These are phyloP conservation scores for Limnothrissa miodon DNA, from an alignment of 2,113 vertebrate genomes.

Conservation along the genomic window DNA sequence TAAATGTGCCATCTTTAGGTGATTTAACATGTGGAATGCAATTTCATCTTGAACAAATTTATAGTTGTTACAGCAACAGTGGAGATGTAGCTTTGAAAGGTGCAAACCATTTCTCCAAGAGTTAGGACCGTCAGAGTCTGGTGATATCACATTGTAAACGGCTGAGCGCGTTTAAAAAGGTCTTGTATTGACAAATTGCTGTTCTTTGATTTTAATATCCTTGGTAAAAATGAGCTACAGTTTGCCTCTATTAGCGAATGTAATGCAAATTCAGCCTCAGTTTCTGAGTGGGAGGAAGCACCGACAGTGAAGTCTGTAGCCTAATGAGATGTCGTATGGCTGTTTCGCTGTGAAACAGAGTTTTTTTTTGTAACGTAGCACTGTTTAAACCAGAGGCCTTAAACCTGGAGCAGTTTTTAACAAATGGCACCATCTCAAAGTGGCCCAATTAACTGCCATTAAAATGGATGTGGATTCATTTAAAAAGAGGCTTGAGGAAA, in stretches of 20 bases:
- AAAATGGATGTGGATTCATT: constrained; percentile 16
- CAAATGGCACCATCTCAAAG: constrained; percentile 17
- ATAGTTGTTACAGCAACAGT: neutral
- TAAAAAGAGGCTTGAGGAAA: neutral
- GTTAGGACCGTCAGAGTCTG: neutral
- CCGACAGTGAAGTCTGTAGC: neutral
- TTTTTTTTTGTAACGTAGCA: neutral
- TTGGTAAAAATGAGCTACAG: neutral
- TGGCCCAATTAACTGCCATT: constrained; percentile 24
- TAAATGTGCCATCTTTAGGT: neutral
- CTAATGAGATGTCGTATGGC: neutral
- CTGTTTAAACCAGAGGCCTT: neutral
- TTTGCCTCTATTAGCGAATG: neutral
- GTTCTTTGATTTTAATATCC: constrained; percentile 6
- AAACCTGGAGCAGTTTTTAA: neutral
- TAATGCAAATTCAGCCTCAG: neutral
- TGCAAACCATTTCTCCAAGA: neutral
- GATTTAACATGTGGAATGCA: neutral
- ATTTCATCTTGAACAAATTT: neutral
- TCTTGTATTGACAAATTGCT: constrained; percentile 10
- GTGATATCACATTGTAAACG: neutral
- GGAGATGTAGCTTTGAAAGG: constrained; percentile 8
- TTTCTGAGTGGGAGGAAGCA: neutral
- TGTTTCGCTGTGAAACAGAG: neutral
- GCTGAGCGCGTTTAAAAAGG: constrained; percentile 8